phyloP scores from a whole-genome alignment of 2,113 vertebrate species.

The Oreochromis niloticus region DNA sequence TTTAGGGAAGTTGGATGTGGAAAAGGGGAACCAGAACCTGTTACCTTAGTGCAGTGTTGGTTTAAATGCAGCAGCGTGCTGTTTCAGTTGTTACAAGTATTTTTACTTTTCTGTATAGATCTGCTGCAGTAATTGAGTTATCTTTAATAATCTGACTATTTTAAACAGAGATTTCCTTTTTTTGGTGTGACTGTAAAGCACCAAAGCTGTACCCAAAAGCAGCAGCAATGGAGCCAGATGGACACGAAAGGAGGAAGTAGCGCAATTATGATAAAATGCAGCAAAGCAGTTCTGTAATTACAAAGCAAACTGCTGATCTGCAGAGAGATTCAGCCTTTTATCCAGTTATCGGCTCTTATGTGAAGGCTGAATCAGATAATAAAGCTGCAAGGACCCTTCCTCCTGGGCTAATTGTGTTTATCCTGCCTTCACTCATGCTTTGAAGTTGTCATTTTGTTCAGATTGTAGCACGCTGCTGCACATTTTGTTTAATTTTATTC shows the following conservation, averaged over 20 bases:
- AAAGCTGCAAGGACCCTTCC: slow-evolving; percentile 14
- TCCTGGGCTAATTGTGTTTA: background rate
- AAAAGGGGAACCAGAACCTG: slow-evolving; percentile 27
- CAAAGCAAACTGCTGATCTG: slow-evolving; percentile 57
- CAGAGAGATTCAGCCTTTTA: slow-evolving; percentile 12
- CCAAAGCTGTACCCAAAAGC: background rate
- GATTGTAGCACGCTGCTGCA: background rate
- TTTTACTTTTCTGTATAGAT: background rate
- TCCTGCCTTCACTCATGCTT: slow-evolving; percentile 4
- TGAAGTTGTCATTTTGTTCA: slow-evolving; percentile 7
- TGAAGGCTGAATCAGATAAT: slow-evolving; percentile 31
- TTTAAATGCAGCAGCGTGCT: background rate
- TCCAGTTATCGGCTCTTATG: background rate
- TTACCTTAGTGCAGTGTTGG: background rate
- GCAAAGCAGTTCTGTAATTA: slow-evolving; percentile 48
- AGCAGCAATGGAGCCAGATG: slow-evolving; percentile 12
- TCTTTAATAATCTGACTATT: background rate
- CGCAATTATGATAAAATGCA: slow-evolving; percentile 59
- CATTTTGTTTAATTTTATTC: background rate
- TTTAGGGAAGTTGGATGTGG: slow-evolving; percentile 21
- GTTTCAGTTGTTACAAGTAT: background rate
- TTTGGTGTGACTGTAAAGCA: background rate
- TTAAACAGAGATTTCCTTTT: background rate
- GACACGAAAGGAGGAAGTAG: slow-evolving; percentile 38
- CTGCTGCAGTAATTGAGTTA: background rate